phyloP scores from a whole-genome alignment of 2,888 invertebrate genomes.

The Drosophila mimetica region DNA sequence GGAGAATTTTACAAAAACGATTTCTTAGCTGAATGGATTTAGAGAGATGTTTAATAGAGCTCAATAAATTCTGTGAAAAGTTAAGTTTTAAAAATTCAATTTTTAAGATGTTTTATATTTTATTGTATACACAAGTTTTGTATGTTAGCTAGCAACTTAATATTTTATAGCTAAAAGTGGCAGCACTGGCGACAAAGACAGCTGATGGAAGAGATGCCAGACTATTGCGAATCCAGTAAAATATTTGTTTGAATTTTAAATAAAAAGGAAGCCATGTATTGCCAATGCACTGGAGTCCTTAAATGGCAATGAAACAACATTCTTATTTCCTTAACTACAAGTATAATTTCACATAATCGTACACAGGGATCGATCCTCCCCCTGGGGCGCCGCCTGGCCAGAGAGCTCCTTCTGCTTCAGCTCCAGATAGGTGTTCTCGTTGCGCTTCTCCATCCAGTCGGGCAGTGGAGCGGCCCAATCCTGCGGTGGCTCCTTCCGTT shows the following conservation, averaged over 20 bases:
- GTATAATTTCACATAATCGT: slow-evolving; percentile 75
- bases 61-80: too few species aligned
- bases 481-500: slow-evolving; percentile 89
- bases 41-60: too few species aligned
- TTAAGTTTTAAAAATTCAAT: too few species aligned
- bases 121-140: too few species aligned
- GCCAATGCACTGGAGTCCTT: rapidly evolving
- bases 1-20: neutral
- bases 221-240: neutral
- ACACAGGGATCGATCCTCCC: slow-evolving; percentile 68
- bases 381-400: slow-evolving; percentile 77
- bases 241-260: neutral
- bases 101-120: too few species aligned
- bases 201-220: slow-evolving; percentile 54
- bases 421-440: slow-evolving; percentile 88
- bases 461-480: slow-evolving; percentile 94
- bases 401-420: slow-evolving; percentile 87
- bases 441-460: slow-evolving; percentile 89
- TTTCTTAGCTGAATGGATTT: too few species aligned
- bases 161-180: neutral
- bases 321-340: neutral
- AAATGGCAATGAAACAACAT: neutral
- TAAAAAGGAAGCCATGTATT: too few species aligned
- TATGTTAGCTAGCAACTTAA: too few species aligned
- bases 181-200: slow-evolving; percentile 27